Evolutionary conservation across 64 coral and sea anemone species (phyloP).

Genomic region (Montipora efflorescens): DNA sequence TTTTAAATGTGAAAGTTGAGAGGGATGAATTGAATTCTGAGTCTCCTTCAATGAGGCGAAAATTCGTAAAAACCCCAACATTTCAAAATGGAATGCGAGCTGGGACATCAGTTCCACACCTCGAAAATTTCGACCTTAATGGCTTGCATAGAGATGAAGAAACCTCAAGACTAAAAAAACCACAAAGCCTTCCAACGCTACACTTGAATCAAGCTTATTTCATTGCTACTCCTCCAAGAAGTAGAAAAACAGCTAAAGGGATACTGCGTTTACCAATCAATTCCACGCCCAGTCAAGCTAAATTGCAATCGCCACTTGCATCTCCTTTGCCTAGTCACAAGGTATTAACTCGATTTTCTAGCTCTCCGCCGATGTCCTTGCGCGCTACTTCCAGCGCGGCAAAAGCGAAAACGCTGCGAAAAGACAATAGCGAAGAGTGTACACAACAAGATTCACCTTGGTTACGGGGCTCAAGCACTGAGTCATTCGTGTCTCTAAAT

Average conservation of each 20-base stretch:
- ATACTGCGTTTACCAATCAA: no score
- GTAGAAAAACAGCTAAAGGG: neutral
- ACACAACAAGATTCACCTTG: neutral
- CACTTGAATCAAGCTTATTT: constrained; percentile 11
- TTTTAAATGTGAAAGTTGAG: constrained; percentile 79
- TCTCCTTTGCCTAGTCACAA: neutral
- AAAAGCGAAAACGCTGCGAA: neutral
- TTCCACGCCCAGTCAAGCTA: neutral
- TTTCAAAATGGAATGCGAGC: neutral
- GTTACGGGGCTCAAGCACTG: neutral
- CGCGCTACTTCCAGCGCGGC: neutral
- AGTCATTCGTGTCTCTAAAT: neutral
- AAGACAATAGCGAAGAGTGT: neutral
- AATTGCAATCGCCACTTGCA: neutral
- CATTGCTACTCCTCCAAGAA: constrained; percentile 22
- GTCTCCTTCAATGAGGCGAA: constrained; percentile 22
- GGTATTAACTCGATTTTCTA: neutral
- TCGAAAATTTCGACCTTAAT: neutral
- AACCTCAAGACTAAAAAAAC: neutral
- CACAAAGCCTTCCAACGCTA: neutral
- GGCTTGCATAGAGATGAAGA: neutral
- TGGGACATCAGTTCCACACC: neutral
- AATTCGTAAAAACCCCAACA: neutral
- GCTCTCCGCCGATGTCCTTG: constrained; percentile 6
- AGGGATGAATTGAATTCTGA: constrained; percentile 61